A percentile compares a stretch with the other conserved stretches of the same genome.
These are phyloP conservation scores for Bombyx mandarina DNA, from an alignment of 1,140 invertebrate genomes.

Conservation along the genomic window DNA sequence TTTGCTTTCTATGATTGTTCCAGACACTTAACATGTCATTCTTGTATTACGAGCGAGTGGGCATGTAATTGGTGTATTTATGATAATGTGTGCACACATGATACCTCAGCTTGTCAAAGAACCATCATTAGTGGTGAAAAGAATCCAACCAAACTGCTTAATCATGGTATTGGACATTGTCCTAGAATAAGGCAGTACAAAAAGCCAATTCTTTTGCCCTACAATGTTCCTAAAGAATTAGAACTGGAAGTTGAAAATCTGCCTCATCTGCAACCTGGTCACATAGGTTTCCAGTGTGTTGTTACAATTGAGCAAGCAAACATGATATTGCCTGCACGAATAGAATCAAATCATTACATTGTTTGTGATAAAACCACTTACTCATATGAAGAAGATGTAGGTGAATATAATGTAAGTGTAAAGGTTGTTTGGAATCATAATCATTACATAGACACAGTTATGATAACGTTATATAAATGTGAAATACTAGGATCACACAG, in stretches of 20 bases:
- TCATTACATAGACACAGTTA: slow-evolving; percentile 91
- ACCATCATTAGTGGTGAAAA: slow-evolving; percentile 89
- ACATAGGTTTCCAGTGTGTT: slow-evolving; percentile 91
- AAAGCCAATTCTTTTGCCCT: slow-evolving; percentile 83
- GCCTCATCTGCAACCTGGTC: slow-evolving; percentile 87
- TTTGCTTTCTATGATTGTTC: slow-evolving; percentile 97
- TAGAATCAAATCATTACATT: slow-evolving; percentile 85
- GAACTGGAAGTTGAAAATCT: slow-evolving; percentile 91
- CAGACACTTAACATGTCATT: slow-evolving; percentile 86
- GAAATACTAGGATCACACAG: slow-evolving; percentile 92
- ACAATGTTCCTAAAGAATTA: slow-evolving; percentile 91
- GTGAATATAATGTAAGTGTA: slow-evolving; percentile 90
- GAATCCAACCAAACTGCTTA: slow-evolving; percentile 79
- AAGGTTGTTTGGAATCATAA: slow-evolving; percentile 94
- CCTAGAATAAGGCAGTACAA: slow-evolving; percentile 81
- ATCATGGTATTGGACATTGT: slow-evolving; percentile 84
- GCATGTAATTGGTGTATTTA: slow-evolving; percentile 97
- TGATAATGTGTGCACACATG: slow-evolving; percentile 94
- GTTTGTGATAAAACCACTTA: slow-evolving; percentile 93
- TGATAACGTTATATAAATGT: slow-evolving; percentile 94
- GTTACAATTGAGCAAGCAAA: slow-evolving; percentile 92
- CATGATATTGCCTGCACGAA: slow-evolving; percentile 87
- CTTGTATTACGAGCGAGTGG: slow-evolving; percentile 91
- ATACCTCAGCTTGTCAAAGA: slow-evolving; percentile 84
- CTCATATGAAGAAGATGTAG: slow-evolving; percentile 87